A percentile compares a stretch with the other conserved stretches of the same genome.
Evolutionary conservation across 2,888 invertebrate genomes (phyloP).

Genomic region (Megastigmus dorsalis): DNA sequence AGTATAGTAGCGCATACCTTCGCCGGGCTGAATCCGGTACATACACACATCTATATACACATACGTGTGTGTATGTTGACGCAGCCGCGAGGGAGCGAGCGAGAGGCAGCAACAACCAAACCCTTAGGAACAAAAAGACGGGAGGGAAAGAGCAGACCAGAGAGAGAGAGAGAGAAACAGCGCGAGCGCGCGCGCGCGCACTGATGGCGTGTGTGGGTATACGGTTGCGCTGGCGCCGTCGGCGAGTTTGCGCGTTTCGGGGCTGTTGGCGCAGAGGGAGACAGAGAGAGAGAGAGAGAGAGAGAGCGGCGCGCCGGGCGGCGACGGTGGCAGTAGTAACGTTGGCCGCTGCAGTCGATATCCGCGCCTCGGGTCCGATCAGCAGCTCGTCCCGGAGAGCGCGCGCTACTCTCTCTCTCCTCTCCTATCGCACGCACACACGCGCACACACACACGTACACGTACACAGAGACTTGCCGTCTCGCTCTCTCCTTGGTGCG

Average conservation of each 20-base stretch:
- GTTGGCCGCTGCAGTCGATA: constrained; percentile 68
- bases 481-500: neutral
- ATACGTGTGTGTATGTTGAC: neutral
- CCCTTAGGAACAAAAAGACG: constrained; percentile 10
- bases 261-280: constrained; percentile 35
- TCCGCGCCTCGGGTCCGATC: constrained; percentile 60
- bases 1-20: neutral
- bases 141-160: neutral
- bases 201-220: no score
- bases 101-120: neutral
- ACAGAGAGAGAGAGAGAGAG: constrained; percentile 33
- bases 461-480: no score
- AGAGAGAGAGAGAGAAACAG: neutral
- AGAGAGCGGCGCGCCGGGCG: constrained; percentile 62
- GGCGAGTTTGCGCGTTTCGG: constrained; percentile 52
- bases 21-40: neutral
- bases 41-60: neutral
- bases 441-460: no score
- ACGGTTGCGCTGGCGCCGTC: constrained; percentile 22
- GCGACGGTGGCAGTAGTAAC: constrained; percentile 60
- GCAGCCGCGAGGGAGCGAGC: neutral
- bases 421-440: no score
- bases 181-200: neutral
- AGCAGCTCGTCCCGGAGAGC: constrained; percentile 41
- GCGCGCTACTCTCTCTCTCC: constrained; percentile 10